Conservation (phyloP, 2,797 vertebrate species). For the Carapus acus region DNA sequence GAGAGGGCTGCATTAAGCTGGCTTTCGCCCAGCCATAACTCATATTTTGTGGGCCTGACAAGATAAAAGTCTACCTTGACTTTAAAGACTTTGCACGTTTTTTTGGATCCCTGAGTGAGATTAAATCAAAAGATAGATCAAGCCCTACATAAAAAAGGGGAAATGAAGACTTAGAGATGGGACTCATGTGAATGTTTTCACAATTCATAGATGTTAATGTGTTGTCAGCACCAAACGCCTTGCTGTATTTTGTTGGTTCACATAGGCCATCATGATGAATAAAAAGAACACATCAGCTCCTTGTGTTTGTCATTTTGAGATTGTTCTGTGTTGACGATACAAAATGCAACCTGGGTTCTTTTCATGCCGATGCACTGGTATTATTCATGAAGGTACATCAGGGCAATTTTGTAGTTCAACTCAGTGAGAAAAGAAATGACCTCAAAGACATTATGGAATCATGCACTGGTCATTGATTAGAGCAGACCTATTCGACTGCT, state of each 20-base stretch:
- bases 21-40: constrained; percentile 58
- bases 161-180: constrained; percentile 25
- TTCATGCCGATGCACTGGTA: background rate
- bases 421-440: no score
- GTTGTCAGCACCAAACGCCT: constrained; percentile 8
- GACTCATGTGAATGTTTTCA: constrained; percentile 23
- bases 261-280: background rate
- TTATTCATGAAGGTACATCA: no score
- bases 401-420: no score
- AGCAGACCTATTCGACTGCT: no score
- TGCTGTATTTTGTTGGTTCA: background rate
- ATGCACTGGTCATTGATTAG: no score
- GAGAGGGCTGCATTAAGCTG: constrained; percentile 54
- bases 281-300: background rate
- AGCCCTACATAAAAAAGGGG: constrained; percentile 37
- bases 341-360: background rate
- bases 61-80: constrained; percentile 63
- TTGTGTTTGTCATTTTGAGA: no score
- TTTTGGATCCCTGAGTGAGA: constrained; percentile 49
- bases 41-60: constrained; percentile 55
- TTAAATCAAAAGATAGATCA: constrained; percentile 62
- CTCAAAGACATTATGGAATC: no score
- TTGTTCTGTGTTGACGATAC: no score
- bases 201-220: constrained; percentile 25
- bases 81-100: constrained; percentile 51